Conservation (phyloP, 30 jellyfish, hydroid and myxozoan species). For the Aurelia sp. region DNA sequence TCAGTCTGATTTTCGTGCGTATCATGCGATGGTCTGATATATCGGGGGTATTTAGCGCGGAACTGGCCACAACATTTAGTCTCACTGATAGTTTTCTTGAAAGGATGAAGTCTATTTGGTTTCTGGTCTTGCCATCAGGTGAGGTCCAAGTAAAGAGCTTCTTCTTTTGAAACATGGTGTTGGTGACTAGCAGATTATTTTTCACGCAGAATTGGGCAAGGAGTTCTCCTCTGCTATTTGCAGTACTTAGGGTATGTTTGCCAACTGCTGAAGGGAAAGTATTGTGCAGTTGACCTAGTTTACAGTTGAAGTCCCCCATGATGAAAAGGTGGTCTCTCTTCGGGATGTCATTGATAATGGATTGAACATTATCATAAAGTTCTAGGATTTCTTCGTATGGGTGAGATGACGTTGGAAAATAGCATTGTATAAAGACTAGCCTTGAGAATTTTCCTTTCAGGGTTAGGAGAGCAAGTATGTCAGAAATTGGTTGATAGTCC, state of each 20-base stretch:
- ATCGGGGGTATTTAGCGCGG: constrained; percentile 12
- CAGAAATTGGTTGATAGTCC: constrained; percentile 26
- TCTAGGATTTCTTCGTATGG: constrained; percentile 27
- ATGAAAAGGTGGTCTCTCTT: constrained; percentile 24
- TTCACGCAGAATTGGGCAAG: constrained; percentile 31
- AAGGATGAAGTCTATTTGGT: constrained; percentile 41
- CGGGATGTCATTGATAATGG: background rate
- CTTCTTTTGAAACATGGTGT: constrained; percentile 16
- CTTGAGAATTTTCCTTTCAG: constrained; percentile 14
- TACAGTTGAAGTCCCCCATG: constrained; percentile 35
- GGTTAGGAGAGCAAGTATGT: constrained; percentile 3
- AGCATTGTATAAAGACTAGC: constrained; percentile 29
- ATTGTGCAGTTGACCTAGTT: constrained; percentile 7
- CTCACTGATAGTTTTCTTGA: constrained; percentile 34
- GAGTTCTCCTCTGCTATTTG: constrained; percentile 35
- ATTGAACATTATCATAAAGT: background rate
- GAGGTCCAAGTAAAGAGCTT: constrained; percentile 47
- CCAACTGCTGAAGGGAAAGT: constrained; percentile 28
- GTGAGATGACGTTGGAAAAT: constrained; percentile 38
- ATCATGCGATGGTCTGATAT: constrained; percentile 7
- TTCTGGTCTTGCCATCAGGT: constrained; percentile 50
- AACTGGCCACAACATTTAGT: constrained; percentile 1
- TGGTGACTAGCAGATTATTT: constrained; percentile 39
- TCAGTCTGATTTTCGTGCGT: constrained; percentile 19
- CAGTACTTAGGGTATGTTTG: constrained; percentile 11